Base-by-base conservation (phyloP, 2,888 invertebrate genomes). In the Amphimallon solstitiale region DNA sequence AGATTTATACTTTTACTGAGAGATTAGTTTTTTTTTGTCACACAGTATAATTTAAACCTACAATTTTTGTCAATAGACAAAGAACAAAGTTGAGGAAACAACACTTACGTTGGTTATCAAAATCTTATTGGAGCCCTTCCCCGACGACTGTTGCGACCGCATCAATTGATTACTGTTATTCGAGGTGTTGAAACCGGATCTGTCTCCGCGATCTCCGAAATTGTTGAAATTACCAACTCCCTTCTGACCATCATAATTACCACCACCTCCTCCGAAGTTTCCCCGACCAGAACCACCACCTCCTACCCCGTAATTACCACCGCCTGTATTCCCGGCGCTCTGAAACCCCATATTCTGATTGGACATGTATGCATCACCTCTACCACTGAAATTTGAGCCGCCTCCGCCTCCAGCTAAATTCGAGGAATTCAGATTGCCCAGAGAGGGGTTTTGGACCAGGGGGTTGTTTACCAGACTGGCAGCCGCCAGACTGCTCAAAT, bases 341-440 rank as follows among this genome's bases (percentile, higher is more conserved):
- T 56, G 56, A 46, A 64, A 64, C 21, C 64, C 64, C 56, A 62
- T 43, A 29, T 17, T 56, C 34, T 56, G 63, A 52, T 54, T 45
- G 19, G 64, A 46, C 37, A 49, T 63, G 40, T 48, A 66, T 12
- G 63, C 48, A 48, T 66, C 66, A 48, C 29, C 49, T 12, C 66
- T 54, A 48, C 63, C 63, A 14, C 40, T 12, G 38, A 63, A 63
- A 63, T 63, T 63, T 14, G 68, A 63, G 78, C 78, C 62, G 76
- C 84, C 77, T n/a, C n/a, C n/a, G 40, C 76, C 78, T 12, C 78
- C 78, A 15, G 79, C 79, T 63, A 79, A 81, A 70, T 75, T 79
- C 6, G 82, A 78, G 66, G 79, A 79, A 40, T 80, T 81, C 63
- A 83, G 80, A 15, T 78, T 75, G 67, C 79, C 66, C 81, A 83